Base-by-base conservation (phyloP, 2,797 vertebrate species). In the Pseudochirops corinnae region DNA sequence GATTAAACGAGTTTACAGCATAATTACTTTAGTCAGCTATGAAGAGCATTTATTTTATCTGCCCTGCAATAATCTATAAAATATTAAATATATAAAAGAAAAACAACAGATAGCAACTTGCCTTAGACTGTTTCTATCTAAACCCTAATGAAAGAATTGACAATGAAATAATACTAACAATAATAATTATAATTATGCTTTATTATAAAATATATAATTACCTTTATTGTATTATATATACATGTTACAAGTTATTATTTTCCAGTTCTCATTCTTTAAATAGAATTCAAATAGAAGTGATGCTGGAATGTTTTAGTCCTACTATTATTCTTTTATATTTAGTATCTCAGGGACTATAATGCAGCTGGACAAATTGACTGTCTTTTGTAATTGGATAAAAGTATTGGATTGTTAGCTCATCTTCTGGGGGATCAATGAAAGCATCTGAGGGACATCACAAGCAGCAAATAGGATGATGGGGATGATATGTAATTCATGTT, bases 311-410 rank as follows among this genome's bases (percentile, higher is more conserved):
- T 39, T 74, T 39, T 74, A 74, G n/a, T 74, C 13, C 6, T 3
- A 74, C n/a, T 74, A 39, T 74, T 74, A 74, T 74, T 74, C 67
- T 74, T 74, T 74, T 74, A 74, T 74, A 74, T 74, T 74, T 74
- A 39, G 67, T 74, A n/a, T 74, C 67, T 6, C n/a, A n/a, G 39
- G 16, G 18, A 74, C 18, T 39, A 74, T 74, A 74, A 74, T 74
- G n/a, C n/a, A 39, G 67, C 67, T 74, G 67, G n/a, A 74, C 67
- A 74, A 74, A 74, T 21, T 39, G n/a, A 21, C n/a, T 74, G 67
- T 39, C 67, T 74, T 74, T 74, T 74, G 67, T 74, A 74, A 74
- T 74, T 74, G 67, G n/a, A 74, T 74, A 74, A 74, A 74, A 39
- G 67, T 74, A 74, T 74, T 74, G 67, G 67, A 74, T 74, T 74